These are phyloP conservation scores for Heliconius nattereri DNA, from an alignment of 1,140 invertebrate species.

Conservation along the genomic window DNA sequence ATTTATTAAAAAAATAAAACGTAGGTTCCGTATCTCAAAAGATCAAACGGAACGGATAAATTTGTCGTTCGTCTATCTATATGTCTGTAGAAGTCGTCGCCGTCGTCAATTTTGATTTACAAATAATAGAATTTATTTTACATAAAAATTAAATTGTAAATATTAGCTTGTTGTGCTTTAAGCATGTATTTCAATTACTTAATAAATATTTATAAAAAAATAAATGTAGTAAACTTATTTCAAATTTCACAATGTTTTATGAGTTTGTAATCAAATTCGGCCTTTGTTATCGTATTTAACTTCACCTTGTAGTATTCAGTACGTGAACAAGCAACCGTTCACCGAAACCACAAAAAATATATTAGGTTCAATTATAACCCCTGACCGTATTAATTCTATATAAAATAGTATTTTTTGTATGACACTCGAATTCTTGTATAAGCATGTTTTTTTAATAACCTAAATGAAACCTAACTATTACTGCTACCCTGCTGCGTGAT, in stretches of 20 bases:
- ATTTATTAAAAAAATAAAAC: no score
- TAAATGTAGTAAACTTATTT: background rate
- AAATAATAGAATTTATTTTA: no score
- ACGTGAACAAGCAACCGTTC: background rate
- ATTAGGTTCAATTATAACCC: background rate
- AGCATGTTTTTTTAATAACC: no score
- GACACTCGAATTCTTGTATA: no score
- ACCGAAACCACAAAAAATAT: slow-evolving; percentile 9
- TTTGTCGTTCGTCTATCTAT: no score
- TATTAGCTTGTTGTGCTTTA: background rate
- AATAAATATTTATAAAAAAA: background rate
- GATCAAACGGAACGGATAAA: no score
- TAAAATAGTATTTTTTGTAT: background rate
- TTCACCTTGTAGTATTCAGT: slow-evolving; percentile 12
- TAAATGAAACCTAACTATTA: no score
- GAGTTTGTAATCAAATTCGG: background rate
- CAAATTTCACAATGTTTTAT: slow-evolving; percentile 11
- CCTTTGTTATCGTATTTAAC: background rate
- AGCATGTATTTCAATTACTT: background rate
- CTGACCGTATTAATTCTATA: background rate
- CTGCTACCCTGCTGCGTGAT: no score
- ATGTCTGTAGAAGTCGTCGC: no score
- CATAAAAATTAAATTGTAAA: no score
- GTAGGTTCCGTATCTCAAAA: no score
- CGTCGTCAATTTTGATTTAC: no score